A percentile compares a stretch with the other conserved stretches of the same genome.
These are phyloP conservation scores for Teleogryllus occipitalis DNA, from an alignment of 1,140 invertebrate species.

Conservation along the genomic window DNA sequence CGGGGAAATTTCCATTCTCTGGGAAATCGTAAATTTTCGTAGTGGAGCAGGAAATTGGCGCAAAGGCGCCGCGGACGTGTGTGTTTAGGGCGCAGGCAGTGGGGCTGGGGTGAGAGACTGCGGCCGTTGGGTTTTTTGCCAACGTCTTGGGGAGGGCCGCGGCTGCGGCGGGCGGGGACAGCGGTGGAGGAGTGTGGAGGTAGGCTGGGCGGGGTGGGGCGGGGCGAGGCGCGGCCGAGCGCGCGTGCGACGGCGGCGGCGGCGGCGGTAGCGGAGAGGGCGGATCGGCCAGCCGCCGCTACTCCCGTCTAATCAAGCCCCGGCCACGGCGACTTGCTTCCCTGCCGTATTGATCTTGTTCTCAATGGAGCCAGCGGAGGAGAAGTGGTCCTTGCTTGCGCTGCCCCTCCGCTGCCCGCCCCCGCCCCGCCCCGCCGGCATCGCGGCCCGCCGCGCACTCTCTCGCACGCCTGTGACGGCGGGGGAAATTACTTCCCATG, in stretches of 20 bases:
- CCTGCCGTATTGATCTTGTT: constrained; percentile 20
- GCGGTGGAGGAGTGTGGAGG: background rate
- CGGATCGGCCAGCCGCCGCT: background rate
- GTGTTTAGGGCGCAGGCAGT: background rate
- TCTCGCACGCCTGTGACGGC: background rate
- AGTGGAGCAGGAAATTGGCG: background rate
- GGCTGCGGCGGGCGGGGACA: background rate
- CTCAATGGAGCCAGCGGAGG: constrained; percentile 20
- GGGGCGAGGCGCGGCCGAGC: too few relatives aligned
- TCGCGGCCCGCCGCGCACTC: background rate
- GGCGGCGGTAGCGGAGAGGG: too few relatives aligned
- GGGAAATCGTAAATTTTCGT: background rate
- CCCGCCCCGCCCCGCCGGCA: background rate
- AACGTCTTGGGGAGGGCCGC: background rate
- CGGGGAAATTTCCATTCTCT: background rate
- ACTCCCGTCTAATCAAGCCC: background rate
- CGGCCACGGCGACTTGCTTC: constrained; percentile 9
- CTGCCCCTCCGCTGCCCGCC: constrained; percentile 7
- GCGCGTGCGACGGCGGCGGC: too few relatives aligned
- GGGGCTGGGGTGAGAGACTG: background rate
- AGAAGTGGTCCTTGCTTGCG: constrained; percentile 17
- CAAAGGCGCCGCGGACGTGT: background rate
- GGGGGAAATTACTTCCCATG: constrained; percentile 23
- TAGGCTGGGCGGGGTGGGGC: background rate
- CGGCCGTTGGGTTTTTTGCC: background rate